Percentiles rank a stretch among this genome's conserved stretches.
Evolutionary conservation across 2,888 invertebrate genomes (phyloP).

Genomic region (Globia sparganii): DNA sequence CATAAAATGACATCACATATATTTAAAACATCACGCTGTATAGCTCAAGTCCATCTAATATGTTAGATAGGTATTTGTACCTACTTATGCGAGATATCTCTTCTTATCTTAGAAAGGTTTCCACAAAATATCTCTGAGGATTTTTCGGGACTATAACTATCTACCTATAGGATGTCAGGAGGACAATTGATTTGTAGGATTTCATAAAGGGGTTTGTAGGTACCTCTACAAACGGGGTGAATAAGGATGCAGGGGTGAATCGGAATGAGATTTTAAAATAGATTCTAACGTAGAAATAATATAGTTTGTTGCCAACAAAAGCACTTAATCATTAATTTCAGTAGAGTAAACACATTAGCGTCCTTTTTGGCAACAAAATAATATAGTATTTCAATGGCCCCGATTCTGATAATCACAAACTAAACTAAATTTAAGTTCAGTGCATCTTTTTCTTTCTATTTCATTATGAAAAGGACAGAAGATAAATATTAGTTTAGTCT

Average conservation of each 20-base stretch:
- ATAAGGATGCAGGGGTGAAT: background rate
- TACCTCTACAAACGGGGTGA: background rate
- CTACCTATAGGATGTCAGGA: too few relatives aligned
- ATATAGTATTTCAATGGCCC: too few relatives aligned
- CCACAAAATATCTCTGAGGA: background rate
- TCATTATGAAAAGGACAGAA: too few relatives aligned
- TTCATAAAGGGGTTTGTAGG: background rate
- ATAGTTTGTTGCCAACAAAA: background rate
- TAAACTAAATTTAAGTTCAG: too few relatives aligned
- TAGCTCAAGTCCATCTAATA: background rate
- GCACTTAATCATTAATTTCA: too few relatives aligned
- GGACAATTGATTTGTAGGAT: background rate
- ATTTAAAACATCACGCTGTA: slow-evolving; percentile 26
- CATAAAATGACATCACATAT: slow-evolving; percentile 59
- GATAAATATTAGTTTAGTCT: too few relatives aligned
- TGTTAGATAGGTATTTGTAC: background rate
- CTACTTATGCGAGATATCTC: background rate
- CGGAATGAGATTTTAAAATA: background rate
- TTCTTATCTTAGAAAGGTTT: background rate
- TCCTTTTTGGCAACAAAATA: too few relatives aligned
- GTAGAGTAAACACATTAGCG: too few relatives aligned
- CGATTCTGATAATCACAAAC: too few relatives aligned
- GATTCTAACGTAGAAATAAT: background rate
- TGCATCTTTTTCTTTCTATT: too few relatives aligned
- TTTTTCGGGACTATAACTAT: slow-evolving; percentile 11